These are phyloP conservation scores for Azorinus chamasolen DNA, from an alignment of 2,888 invertebrate genomes.

Conservation along the genomic window DNA sequence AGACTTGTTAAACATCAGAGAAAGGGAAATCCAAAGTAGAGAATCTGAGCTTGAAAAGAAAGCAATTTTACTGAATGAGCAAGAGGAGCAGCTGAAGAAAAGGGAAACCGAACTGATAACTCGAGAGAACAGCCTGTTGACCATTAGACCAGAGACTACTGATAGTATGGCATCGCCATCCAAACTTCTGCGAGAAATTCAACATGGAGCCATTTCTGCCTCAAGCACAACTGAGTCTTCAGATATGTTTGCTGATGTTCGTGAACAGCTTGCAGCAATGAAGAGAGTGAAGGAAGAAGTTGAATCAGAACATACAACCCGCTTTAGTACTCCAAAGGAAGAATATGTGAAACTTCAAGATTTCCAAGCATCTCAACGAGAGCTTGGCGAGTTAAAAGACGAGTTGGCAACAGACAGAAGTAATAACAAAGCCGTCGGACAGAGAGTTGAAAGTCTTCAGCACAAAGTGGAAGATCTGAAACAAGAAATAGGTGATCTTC, in stretches of 20 bases:
- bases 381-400: conserved; percentile 49
- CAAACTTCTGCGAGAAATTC: not conserved
- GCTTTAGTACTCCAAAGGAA: conserved; percentile 44
- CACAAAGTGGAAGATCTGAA: conserved; percentile 51
- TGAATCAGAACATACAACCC: conserved; percentile 52
- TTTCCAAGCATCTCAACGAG: conserved; percentile 47
- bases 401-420: conserved; percentile 54
- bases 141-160: not conserved
- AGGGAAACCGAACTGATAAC: conserved; percentile 48
- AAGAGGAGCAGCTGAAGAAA: conserved; percentile 41
- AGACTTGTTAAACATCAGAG: conserved; percentile 39
- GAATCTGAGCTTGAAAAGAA: conserved; percentile 49
- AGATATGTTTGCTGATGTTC: conserved; percentile 47
- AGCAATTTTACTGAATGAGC: conserved; percentile 44
- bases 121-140: conserved; percentile 43
- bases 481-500: conserved; percentile 44
- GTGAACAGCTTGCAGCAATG: conserved; percentile 51
- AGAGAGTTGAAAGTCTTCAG: conserved; percentile 41
- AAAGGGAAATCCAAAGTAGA: conserved; percentile 39
- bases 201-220: conserved; percentile 3
- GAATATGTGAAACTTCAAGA: conserved; percentile 55
- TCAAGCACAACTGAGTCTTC: conserved; percentile 51
- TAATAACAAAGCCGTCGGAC: conserved; percentile 30
- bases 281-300: conserved; percentile 46
- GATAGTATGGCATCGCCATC: conserved; percentile 7